phyloP scores from a whole-genome alignment of 2,888 invertebrate species.

The Lasioglossum leucozonium region DNA sequence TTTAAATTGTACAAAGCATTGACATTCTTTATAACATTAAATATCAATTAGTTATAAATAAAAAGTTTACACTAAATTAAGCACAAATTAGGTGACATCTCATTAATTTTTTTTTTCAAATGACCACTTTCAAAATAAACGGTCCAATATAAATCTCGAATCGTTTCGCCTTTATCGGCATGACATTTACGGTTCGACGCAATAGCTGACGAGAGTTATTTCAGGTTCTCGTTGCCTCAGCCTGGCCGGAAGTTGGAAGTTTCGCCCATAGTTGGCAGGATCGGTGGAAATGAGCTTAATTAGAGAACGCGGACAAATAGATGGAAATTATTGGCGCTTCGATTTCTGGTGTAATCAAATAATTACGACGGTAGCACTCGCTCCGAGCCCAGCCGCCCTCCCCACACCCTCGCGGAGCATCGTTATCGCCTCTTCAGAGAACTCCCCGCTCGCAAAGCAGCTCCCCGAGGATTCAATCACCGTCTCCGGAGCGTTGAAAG shows the following conservation, averaged over 20 bases:
- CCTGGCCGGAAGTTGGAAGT: not conserved
- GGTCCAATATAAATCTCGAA: not conserved
- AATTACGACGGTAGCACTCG: conserved; percentile 1
- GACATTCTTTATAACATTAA: too few species aligned
- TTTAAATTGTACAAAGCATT: too few species aligned
- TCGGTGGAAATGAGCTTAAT: not conserved
- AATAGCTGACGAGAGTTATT: not conserved
- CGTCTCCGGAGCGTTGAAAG: conserved; percentile 7
- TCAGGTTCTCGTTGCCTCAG: not conserved
- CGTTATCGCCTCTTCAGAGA: conserved; percentile 28
- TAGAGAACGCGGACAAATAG: not conserved
- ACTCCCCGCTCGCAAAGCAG: not conserved
- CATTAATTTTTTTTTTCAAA: too few species aligned
- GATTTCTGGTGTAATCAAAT: not conserved
- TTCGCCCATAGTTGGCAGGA: not conserved
- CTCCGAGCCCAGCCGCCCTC: too few species aligned
- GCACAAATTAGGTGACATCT: too few species aligned
- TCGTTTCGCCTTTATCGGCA: not conserved
- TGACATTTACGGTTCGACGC: not conserved
- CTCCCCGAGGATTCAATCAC: conserved; percentile 19
- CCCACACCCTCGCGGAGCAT: conserved; percentile 9
- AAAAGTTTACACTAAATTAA: too few species aligned
- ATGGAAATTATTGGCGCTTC: not conserved
- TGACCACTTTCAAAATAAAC: too few species aligned
- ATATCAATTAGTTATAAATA: too few species aligned